A percentile compares a stretch with the other conserved stretches of the same genome.
These are phyloP conservation scores for Sciaenops ocellatus DNA, from an alignment of 2,797 vertebrate genomes.

Conservation along the genomic window DNA sequence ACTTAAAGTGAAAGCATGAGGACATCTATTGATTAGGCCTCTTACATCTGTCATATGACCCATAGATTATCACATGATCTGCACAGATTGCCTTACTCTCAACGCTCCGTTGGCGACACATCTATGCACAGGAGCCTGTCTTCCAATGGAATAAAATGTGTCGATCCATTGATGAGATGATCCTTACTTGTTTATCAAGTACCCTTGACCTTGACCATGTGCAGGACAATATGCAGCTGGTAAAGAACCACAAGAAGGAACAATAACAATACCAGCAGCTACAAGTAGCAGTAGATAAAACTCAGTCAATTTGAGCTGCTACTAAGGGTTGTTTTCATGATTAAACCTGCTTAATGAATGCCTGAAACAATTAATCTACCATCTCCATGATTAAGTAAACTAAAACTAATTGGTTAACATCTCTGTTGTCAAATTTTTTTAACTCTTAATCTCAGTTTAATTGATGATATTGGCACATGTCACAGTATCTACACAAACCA, in stretches of 20 bases:
- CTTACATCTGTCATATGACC: constrained; percentile 76
- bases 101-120: constrained; percentile 42
- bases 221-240: constrained; percentile 12
- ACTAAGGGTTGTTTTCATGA: background rate
- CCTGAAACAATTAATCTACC: background rate
- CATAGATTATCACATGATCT: constrained; percentile 76
- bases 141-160: constrained; percentile 13
- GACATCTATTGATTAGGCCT: constrained; percentile 75
- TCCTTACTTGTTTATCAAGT: constrained; percentile 55
- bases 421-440: too few relatives aligned
- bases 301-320: background rate
- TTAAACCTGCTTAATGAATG: background rate
- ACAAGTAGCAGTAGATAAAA: constrained; percentile 10
- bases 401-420: background rate
- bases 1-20: constrained; percentile 76
- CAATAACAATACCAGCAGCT: background rate
- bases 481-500: constrained; percentile 19
- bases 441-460: too few relatives aligned
- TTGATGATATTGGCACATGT: background rate
- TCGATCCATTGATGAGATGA: constrained; percentile 58
- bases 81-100: constrained; percentile 69
- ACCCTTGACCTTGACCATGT: constrained; percentile 68
- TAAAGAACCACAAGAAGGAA: constrained; percentile 14
- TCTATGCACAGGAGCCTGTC: constrained; percentile 7
- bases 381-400: background rate